Base-by-base conservation (phyloP, 1,140 invertebrate genomes). In the Mycetomoellerius zeteki region DNA sequence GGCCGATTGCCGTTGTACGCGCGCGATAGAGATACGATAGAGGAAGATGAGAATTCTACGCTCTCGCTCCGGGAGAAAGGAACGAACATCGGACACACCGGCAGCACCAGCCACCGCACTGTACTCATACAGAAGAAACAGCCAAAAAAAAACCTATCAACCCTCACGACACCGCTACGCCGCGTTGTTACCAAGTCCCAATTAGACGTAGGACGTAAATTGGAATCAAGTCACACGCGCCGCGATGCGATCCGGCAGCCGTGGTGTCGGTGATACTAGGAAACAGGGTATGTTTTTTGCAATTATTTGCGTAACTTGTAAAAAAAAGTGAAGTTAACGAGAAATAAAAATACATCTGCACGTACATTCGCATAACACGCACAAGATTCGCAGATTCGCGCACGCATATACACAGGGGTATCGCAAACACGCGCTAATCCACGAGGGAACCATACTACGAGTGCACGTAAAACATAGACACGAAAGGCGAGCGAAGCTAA, bases 271-370 rank as follows among this genome's bases (percentile, higher is more conserved):
- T 94, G 93, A 94, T 93, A 94, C 92, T 94, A 94, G 94, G 94
- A 94, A 95, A 95, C 95, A 95, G 95, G 95, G 95, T 95, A 95
- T 94, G 93, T 95, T 95, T 94, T 94, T 95, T 95, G 93, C 93
- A 94, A 94, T 95, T 94, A 94, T 93, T 95, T 95, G 94, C 93
- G 91, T 93, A 93, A 93, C 86, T 89, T 94, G 92, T 94, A 94
- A 93, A 93, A 93, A 91, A 62, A 78, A 56, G 37, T 78, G 69
- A 82, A 77, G 64, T 80, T 90, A 89, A 85, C 76, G 78, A 91
- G 89, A 89, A 87, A 88, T 71, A 88, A 91, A 77, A 92, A 77
- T 30, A 84, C 80, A 87, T 73, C 21, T 86, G 81, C 77, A 82
- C 12, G 47, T 64, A 64, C 37, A 78, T 71, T 64, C 69, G n/a